Base-by-base conservation (phyloP, 2,113 vertebrate species). In the Phylloscopus trochilus region DNA sequence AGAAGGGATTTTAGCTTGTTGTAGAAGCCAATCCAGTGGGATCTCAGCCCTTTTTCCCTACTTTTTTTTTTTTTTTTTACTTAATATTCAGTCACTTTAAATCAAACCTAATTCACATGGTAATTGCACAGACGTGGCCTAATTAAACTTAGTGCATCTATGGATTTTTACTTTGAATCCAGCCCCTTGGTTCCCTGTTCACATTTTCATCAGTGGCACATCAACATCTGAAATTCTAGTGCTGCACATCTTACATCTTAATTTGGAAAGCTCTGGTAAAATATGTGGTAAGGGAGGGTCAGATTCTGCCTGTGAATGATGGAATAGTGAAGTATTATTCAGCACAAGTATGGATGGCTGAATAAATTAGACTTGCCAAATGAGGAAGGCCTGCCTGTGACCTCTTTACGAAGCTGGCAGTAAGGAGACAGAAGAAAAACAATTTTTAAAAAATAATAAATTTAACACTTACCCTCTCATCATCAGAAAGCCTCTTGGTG, bases 401-500 rank as follows among this genome's bases (percentile, higher is more conserved):
- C 85, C 95, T 83, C 83, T 56, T 83, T 67, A 43, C 1, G 1
- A 63, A 94, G 47, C 52, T 31, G 46, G 72, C 6, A 18, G 21
- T 53, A 63, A 72, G 46, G 44, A 78, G 41, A 20, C 12, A 63
- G 79, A 58, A 83, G 27, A 31, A 68, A 62, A 39, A 37, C 41
- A 44, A 4, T 7, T 13, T 6, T 46, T 46, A 19, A 44, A 58
- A 35, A 58, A n/a, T 23, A 85, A 21, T 17, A 44, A 60, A 82
- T 6, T 6, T 30, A 85, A 39, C 35, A 95, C 98, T 98, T 97
- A 99, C 99, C 84, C 99, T 96, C 60, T 99, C 98, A 84, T 99
- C 99, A 95, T 99, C 99, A 13, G 98, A 98, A 80, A 99, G 98
- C 87, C 98, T 98, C 95, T 99, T 99, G 77, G 99, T 99, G 92